Evolutionary conservation across 2,113 vertebrate genomes (phyloP).

Genomic region (Antechinus flavipes): DNA sequence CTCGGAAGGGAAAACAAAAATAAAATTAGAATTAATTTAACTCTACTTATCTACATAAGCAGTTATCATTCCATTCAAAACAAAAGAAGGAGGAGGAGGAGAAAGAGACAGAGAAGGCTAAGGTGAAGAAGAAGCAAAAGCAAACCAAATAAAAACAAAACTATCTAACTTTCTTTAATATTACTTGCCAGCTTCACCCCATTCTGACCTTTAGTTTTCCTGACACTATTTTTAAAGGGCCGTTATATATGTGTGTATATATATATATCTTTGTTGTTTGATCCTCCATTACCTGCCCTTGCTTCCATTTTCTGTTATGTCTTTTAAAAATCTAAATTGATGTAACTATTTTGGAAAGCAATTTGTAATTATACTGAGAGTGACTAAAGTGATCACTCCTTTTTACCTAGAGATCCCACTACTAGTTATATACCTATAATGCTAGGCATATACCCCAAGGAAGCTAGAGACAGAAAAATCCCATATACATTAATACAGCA

Average conservation of each 20-base stretch:
- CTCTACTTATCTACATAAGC: not conserved
- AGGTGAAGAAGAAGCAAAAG: not conserved
- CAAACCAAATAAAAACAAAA: not conserved
- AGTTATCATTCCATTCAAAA: not conserved
- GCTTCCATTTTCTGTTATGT: not conserved
- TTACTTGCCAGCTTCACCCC: not conserved
- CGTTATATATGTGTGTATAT: not conserved
- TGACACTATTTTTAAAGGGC: not conserved
- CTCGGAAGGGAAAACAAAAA: not conserved
- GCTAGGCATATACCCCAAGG: not conserved
- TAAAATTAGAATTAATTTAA: not conserved
- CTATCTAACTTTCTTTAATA: not conserved
- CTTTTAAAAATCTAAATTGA: not conserved
- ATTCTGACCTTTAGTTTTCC: not conserved
- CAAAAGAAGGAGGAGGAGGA: not conserved
- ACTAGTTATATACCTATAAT: not conserved
- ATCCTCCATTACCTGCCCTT: not conserved
- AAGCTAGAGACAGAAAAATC: not conserved
- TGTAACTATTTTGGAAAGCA: not conserved
- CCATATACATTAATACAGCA: not conserved
- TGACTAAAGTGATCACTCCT: not conserved
- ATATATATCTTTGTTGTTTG: not conserved
- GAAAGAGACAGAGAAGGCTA: too few relatives aligned
- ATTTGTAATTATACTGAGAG: not conserved
- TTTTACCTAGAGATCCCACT: not conserved